Evolutionary conservation across 2,888 invertebrate genomes (phyloP).

Genomic region (Palloptera scutellata): DNA sequence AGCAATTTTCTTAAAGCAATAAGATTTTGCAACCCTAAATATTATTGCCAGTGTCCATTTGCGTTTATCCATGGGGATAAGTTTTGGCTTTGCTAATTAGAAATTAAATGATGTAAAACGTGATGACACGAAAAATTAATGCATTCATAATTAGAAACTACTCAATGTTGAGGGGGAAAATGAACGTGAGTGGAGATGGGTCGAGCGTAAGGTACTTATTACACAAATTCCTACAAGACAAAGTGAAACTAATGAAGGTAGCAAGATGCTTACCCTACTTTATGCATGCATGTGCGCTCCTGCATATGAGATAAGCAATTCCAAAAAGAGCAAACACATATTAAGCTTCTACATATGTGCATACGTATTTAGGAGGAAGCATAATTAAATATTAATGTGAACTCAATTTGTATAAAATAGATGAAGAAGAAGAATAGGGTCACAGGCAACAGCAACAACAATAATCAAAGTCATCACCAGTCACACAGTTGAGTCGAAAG

Average conservation of each 20-base stretch:
- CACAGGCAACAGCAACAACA: background rate
- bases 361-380: background rate
- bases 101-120: conserved; percentile 8
- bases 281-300: conserved; percentile 10
- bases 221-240: conserved; percentile 1
- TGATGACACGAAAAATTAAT: conserved; percentile 29
- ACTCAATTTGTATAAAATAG: background rate
- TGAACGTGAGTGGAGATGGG: background rate
- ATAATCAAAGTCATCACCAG: no score
- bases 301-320: conserved; percentile 12
- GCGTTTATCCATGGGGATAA: background rate
- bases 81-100: background rate
- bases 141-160: conserved; percentile 29
- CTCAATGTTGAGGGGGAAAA: conserved; percentile 11
- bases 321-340: background rate
- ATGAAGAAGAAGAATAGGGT: background rate
- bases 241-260: conserved; percentile 16
- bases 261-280: conserved; percentile 16
- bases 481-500: no score
- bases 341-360: background rate
- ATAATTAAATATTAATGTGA: conserved; percentile 11
- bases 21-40: background rate
- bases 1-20: background rate
- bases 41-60: background rate
- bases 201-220: background rate